phyloP scores from a whole-genome alignment of 2,113 vertebrate genomes.

The Micronisus gabar region DNA sequence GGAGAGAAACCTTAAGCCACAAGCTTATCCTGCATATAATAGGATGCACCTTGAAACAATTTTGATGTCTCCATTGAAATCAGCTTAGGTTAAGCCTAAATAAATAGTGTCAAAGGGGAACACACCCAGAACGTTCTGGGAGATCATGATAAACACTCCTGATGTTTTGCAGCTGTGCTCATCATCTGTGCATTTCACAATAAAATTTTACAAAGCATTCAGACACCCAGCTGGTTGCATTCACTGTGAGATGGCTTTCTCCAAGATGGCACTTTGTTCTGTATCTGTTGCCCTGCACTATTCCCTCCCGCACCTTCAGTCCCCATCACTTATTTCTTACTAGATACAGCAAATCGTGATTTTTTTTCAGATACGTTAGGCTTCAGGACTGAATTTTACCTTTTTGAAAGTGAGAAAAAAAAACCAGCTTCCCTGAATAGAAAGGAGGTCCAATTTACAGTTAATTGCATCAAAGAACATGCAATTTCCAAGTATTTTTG shows the following conservation, averaged over 20 bases:
- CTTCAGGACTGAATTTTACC: neutral
- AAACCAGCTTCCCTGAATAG: neutral
- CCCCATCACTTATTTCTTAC: neutral
- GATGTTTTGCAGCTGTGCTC: conserved; percentile 83
- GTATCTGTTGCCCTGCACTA: neutral
- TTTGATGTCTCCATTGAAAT: conserved; percentile 68
- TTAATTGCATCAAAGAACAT: neutral
- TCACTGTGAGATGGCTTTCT: conserved; percentile 66
- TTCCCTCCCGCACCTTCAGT: neutral
- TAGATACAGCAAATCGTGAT: neutral
- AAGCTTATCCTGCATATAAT: neutral
- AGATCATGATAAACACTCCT: conserved; percentile 69
- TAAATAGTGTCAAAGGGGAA: conserved; percentile 67
- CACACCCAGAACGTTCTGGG: conserved; percentile 61
- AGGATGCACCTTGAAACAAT: conserved; percentile 64
- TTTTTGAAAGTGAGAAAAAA: neutral
- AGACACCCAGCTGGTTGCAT: conserved; percentile 83
- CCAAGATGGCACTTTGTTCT: neutral
- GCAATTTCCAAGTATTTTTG: neutral
- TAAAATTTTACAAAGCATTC: conserved; percentile 86
- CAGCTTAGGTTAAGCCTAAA: conserved; percentile 58
- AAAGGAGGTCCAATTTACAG: neutral
- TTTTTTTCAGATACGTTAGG: neutral
- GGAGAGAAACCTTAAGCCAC: conserved; percentile 37
- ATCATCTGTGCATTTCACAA: conserved; percentile 85